A percentile compares a stretch with the other conserved stretches of the same genome.
Conservation (phyloP, 2,888 invertebrate genomes). For the Ernsta delagoae region DNA sequence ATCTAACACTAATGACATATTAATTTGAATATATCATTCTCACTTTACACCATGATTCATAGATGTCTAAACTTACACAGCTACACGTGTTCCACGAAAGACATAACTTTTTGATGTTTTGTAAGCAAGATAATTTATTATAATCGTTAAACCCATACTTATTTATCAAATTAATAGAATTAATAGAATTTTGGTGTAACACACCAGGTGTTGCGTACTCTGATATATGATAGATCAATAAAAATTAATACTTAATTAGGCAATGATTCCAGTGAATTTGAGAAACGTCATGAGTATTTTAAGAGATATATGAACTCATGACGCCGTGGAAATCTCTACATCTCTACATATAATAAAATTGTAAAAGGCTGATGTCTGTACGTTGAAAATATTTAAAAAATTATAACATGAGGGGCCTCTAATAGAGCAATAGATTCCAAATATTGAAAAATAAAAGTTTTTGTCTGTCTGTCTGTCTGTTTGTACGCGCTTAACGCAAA, state of each 20-base stretch:
- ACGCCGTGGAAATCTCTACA: no score
- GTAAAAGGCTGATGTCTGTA: no score
- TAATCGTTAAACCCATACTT: background rate
- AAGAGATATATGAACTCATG: background rate
- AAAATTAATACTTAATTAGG: constrained; percentile 6
- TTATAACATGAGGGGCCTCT: no score
- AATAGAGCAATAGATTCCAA: no score
- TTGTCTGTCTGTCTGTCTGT: no score
- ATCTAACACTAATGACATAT: constrained; percentile 6
- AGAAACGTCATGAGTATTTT: constrained; percentile 2
- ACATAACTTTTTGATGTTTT: background rate
- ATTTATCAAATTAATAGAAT: background rate
- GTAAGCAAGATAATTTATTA: constrained; percentile 13
- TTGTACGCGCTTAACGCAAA: no score
- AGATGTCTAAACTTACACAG: background rate
- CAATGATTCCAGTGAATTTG: background rate
- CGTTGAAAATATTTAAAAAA: no score
- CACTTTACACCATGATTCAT: constrained; percentile 10
- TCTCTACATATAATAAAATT: no score
- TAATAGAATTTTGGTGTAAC: background rate
- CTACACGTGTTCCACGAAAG: background rate
- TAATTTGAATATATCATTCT: constrained; percentile 14
- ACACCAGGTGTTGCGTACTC: background rate
- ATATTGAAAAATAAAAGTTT: no score
- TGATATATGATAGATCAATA: constrained; percentile 6